These are phyloP conservation scores for Pseudomyrmex sp. DNA, from an alignment of 1,140 invertebrate genomes.

Conservation along the genomic window DNA sequence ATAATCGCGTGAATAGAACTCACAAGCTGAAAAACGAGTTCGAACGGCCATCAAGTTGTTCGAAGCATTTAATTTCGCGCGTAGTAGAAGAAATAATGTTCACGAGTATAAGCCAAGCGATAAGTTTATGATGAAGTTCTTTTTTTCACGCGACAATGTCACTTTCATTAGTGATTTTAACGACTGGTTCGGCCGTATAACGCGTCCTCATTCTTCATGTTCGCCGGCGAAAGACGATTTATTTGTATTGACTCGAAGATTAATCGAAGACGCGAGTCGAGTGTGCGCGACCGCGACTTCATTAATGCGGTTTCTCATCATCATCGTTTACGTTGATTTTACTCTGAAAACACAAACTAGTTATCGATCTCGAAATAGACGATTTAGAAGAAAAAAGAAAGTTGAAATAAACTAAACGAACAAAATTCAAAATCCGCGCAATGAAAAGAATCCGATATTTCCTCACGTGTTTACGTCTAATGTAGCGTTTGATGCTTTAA, in stretches of 20 bases:
- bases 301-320: not conserved
- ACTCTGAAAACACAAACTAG: not conserved
- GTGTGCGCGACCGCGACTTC: not conserved
- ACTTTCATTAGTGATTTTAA: conserved; percentile 61
- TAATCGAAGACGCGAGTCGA: conserved; percentile 20
- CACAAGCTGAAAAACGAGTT: conserved; percentile 25
- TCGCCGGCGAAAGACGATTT: conserved; percentile 6
- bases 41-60: conserved; percentile 41
- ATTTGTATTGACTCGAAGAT: not conserved
- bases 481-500: not conserved
- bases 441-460: no score
- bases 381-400: no score
- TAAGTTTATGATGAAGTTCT: conserved; percentile 34
- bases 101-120: conserved; percentile 18
- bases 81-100: conserved; percentile 27
- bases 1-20: conserved; percentile 44
- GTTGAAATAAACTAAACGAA: conserved; percentile 24
- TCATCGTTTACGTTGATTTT: not conserved
- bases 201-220: conserved; percentile 47
- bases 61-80: conserved; percentile 38
- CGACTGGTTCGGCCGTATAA: conserved; percentile 48
- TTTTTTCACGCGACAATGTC: conserved; percentile 11
- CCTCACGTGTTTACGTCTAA: not conserved
- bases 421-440: not conserved
- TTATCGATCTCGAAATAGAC: not conserved